Evolutionary conservation across 2,797 vertebrate genomes (phyloP), one percentile per base, ranked within the genome.

Genomic region (Eidolon dupreanum): DNA sequence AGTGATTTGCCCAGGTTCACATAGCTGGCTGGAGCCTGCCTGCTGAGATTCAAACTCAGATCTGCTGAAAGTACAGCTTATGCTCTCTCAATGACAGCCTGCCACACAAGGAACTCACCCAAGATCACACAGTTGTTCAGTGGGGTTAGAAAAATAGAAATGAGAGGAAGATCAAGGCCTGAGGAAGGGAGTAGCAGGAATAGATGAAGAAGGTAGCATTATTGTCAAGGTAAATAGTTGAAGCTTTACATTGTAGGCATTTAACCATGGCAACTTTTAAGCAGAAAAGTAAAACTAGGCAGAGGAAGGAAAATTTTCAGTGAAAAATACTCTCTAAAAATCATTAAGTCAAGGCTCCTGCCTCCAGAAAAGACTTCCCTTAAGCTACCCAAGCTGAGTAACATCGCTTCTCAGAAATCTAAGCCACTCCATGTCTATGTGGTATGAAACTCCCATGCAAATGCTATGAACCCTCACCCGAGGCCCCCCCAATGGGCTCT

Each of bases 281-380:
- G 51, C 28, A 82, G 15, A 66, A 87, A 86, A 78, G 53, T n/a
- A 79, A 65, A 87, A 92, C 33, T 79, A 16, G n/a, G 33, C 36
- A 79, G 24, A 90, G 46, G 26, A 88, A 73, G 31, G 33, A 46
- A 55, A 74, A 87, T 33, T 12, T 68, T 49, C 81, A 79, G 3
- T 49, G 79, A n/a, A n/a, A 95, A 82, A 43, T 65, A 88, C 17
- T 82, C n/a, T 81, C 74, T 75, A 78, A 86, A 96, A 86, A 11
- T 79, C 73, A 55, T 65, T 94, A 36, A 8, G 46, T 82, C 46
- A 79, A 71, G 70, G 31, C 36, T n/a, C 26, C 41, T 57, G 17
- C 36, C 91, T 77, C 53, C 46, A 65, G 65, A 89, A 90, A 65
- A 86, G 59, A 13, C 41, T 83, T 81, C 43, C 43, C 71, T 95